These are phyloP conservation scores for Rhinichthys klamathensis DNA, from an alignment of 2,113 vertebrate genomes.

Conservation along the genomic window DNA sequence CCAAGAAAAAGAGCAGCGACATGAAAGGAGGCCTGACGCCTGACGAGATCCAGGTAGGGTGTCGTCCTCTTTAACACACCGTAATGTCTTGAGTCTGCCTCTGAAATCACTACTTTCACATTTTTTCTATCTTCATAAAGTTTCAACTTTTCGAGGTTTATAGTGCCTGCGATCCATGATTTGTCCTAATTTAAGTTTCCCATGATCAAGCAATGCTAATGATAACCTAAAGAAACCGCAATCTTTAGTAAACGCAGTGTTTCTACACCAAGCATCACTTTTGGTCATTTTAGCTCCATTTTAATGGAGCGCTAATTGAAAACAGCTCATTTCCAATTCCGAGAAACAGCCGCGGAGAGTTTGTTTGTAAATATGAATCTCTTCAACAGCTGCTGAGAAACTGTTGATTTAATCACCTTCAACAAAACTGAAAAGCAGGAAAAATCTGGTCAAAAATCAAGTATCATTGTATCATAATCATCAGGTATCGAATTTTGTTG, in stretches of 20 bases:
- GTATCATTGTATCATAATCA: background rate
- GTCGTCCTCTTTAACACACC: background rate
- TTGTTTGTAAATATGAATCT: background rate
- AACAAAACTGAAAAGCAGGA: background rate
- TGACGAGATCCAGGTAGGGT: slow-evolving; percentile 87
- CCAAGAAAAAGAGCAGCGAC: slow-evolving; percentile 83
- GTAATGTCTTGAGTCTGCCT: background rate
- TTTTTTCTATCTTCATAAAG: background rate
- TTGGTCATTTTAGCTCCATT: background rate
- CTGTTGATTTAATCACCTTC: background rate
- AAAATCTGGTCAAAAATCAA: background rate
- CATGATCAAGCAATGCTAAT: background rate
- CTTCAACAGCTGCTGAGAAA: slow-evolving; percentile 5
- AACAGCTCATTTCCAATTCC: background rate
- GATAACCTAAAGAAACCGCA: background rate
- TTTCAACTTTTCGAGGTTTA: background rate
- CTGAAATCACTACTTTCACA: background rate
- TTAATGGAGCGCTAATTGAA: background rate
- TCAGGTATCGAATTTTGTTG: background rate
- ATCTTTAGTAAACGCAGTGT: background rate
- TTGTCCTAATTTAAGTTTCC: background rate
- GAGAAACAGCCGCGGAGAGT: background rate
- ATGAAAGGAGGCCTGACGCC: slow-evolving; percentile 84
- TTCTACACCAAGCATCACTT: background rate
- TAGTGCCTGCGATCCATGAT: too few relatives aligned